Evolutionary conservation across 2,113 vertebrate genomes (phyloP).

Genomic region (Nesoenas mayeri): DNA sequence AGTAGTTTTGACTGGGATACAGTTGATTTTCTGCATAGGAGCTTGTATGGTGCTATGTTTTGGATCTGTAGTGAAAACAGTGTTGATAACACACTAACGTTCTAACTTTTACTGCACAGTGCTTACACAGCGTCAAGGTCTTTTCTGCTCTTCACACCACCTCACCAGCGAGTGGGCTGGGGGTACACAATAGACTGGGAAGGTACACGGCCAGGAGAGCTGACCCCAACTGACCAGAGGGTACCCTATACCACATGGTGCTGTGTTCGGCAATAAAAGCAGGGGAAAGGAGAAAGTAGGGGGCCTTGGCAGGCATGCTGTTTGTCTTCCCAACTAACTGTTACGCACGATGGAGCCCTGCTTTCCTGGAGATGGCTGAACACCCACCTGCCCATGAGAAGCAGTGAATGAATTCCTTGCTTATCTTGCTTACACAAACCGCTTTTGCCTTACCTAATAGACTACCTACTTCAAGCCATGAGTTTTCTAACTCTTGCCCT

Average conservation of each 20-base stretch:
- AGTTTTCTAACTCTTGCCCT: not conserved
- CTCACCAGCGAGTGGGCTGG: not conserved
- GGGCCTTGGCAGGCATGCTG: too few species aligned
- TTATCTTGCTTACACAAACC: not conserved
- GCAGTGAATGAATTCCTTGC: not conserved
- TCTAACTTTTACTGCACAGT: too few species aligned
- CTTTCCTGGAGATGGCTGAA: not conserved
- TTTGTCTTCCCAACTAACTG: not conserved
- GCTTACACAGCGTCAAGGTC: too few species aligned
- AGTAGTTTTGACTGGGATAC: not conserved
- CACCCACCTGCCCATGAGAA: not conserved
- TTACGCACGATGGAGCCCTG: fast-evolving
- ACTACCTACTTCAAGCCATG: not conserved
- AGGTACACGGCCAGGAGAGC: not conserved
- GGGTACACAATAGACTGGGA: not conserved
- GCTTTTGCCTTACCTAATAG: not conserved
- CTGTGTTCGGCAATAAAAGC: not conserved
- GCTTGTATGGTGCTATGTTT: too few species aligned
- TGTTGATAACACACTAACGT: too few species aligned
- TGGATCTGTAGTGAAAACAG: too few species aligned
- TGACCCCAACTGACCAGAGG: fast-evolving
- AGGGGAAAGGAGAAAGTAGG: too few species aligned
- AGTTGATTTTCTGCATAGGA: not conserved
- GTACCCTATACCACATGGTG: fast-evolving
- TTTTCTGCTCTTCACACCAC: too few species aligned